Evolutionary conservation across 2,113 vertebrate genomes (phyloP).

Genomic region (Rhinoderma darwinii): DNA sequence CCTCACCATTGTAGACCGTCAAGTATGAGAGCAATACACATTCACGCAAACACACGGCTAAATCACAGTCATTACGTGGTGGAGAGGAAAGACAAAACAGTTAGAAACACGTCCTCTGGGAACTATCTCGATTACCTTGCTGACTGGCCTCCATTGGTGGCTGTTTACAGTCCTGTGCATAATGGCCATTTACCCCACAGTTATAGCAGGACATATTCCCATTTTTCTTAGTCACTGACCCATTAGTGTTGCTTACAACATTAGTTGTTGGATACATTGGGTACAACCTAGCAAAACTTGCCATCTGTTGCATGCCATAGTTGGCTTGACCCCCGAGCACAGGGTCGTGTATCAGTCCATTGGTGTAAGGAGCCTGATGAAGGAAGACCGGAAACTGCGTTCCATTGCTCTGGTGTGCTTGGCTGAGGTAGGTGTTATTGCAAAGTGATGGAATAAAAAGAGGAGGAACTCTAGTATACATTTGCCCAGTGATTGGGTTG

Average conservation of each 20-base stretch:
- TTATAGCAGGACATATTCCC: conserved; percentile 94
- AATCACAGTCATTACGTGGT: conserved; percentile 64
- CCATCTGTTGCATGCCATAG: conserved; percentile 91
- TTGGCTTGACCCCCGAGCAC: conserved; percentile 85
- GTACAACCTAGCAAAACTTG: conserved; percentile 83
- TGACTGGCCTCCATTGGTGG: conserved; percentile 87
- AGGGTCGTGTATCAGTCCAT: conserved; percentile 85
- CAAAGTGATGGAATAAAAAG: conserved; percentile 88
- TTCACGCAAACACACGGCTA: conserved; percentile 63
- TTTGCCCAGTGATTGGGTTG: conserved; percentile 81
- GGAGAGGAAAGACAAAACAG: conserved; percentile 64
- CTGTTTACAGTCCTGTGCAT: conserved; percentile 94
- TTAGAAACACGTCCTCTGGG: conserved; percentile 80
- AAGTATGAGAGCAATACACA: conserved; percentile 62
- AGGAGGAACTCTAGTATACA: conserved; percentile 83
- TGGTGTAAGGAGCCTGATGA: conserved; percentile 81
- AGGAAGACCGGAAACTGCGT: conserved; percentile 86
- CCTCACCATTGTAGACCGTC: conserved; percentile 8
- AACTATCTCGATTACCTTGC: conserved; percentile 85
- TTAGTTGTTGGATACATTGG: conserved; percentile 80
- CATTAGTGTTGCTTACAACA: conserved; percentile 79
- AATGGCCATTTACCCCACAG: conserved; percentile 91
- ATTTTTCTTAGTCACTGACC: conserved; percentile 87
- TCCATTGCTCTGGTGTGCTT: conserved; percentile 89
- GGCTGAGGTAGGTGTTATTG: conserved; percentile 93